Conservation (phyloP, 2,888 invertebrate genomes). For the Antheraea yamamai region DNA sequence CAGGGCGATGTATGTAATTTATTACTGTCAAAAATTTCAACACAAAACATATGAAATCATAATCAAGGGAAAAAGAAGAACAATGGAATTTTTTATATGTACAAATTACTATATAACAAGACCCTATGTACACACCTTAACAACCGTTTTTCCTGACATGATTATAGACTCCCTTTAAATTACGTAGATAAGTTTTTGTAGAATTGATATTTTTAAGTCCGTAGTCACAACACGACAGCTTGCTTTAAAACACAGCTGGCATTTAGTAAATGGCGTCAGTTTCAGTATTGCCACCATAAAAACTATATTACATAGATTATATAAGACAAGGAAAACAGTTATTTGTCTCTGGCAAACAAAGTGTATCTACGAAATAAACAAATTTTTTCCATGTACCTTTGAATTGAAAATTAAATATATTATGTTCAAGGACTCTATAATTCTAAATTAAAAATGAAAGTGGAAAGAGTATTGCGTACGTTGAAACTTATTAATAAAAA, state of each 20-base stretch:
- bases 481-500: too few relatives aligned
- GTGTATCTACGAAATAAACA: too few relatives aligned
- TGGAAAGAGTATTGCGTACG: too few relatives aligned
- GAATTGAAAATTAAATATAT: too few relatives aligned
- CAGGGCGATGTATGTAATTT: neutral
- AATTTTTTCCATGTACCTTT: too few relatives aligned
- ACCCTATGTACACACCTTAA: constrained; percentile 56
- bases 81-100: constrained; percentile 54
- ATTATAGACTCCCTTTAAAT: constrained; percentile 4
- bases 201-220: neutral
- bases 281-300: neutral
- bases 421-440: too few relatives aligned
- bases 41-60: constrained; percentile 39
- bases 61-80: constrained; percentile 62
- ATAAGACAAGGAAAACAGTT: too few relatives aligned
- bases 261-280: constrained; percentile 31
- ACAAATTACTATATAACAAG: constrained; percentile 8
- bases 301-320: too few relatives aligned
- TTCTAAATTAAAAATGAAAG: too few relatives aligned
- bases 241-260: constrained; percentile 26
- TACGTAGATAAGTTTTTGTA: neutral
- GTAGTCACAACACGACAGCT: constrained; percentile 15
- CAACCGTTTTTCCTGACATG: constrained; percentile 65
- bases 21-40: neutral
- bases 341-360: too few relatives aligned